Evolutionary conservation across 2,888 invertebrate genomes (phyloP), one percentile per base, ranked within the genome.

Genomic region (Drosophila parthenogenetica): DNA sequence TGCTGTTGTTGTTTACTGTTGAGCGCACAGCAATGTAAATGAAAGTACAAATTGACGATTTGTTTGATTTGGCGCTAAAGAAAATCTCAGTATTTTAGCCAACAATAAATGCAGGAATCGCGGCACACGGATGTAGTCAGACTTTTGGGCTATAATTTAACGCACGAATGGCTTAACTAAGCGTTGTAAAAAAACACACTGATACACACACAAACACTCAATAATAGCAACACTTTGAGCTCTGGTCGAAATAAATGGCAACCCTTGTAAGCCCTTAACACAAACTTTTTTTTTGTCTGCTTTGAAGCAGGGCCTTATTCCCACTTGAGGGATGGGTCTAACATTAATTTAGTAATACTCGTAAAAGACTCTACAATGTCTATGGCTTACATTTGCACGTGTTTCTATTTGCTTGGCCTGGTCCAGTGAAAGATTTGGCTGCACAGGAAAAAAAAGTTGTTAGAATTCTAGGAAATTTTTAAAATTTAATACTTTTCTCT

Each of bases 1-100:
- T 49, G 58, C 49, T 46, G 67, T 51, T 49, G 58, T 51, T 48
- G 69, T 77, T 76, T 67, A 79, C 50, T 65, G 79, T 73, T 70
- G 79, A 73, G 59, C 68, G 79, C 58, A 69, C 73, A 68, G 71
- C 37, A 75, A 79, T 82, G 81, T 83, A 87, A 85, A 81, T 85
- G 86, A 86, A 87, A 75, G 83, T 87, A 86, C 88, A 86, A 81
- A 83, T 86, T 86, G 86, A 72, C 79, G 78, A 86, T 86, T 86
- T 87, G 86, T 86, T 87, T 87, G 85, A 86, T 83, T 86, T 79
- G 79, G 63, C 65, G 65, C 66, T 14, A 79, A 75, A 69, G 71
- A 70, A 75, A 78, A 82, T 84, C 81, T 68, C 72, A 32, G 43
- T 32, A 29, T 19, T 13, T 54, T 39, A 14, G 49, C 13, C 64